Evolutionary conservation across 2,888 invertebrate genomes (phyloP).

Genomic region (Lacanobia wlatinum): DNA sequence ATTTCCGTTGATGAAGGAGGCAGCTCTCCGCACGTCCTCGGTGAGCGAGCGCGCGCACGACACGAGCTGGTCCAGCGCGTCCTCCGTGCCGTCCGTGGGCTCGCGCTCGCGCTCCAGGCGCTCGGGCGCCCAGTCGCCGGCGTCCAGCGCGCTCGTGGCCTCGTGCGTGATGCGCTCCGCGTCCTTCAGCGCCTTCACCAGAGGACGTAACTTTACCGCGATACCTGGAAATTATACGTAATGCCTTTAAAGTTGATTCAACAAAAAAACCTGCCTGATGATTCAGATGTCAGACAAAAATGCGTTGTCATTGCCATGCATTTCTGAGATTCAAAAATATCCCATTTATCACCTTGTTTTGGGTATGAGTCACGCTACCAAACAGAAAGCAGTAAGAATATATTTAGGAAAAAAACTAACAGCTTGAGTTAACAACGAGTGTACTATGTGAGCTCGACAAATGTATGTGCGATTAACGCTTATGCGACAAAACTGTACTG

Average conservation of each 20-base stretch:
- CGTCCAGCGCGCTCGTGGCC: constrained; percentile 93
- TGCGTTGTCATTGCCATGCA: neutral
- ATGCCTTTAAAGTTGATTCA: constrained; percentile 9
- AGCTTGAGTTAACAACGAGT: too few relatives aligned
- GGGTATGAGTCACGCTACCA: constrained; percentile 3
- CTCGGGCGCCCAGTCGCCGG: constrained; percentile 95
- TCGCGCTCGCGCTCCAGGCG: constrained; percentile 89
- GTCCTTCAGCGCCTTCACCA: constrained; percentile 95
- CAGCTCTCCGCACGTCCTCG: constrained; percentile 96
- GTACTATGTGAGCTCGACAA: too few relatives aligned
- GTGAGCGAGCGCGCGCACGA: constrained; percentile 96
- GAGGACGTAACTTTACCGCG: constrained; percentile 93
- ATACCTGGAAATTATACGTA: constrained; percentile 83
- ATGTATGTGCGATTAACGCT: too few relatives aligned
- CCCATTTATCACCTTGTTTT: constrained; percentile 8
- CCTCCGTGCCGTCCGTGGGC: constrained; percentile 92
- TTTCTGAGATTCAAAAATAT: constrained; percentile 27
- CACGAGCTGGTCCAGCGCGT: constrained; percentile 97
- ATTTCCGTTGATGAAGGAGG: constrained; percentile 97
- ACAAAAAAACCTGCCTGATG: constrained; percentile 14
- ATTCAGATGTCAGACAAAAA: constrained; percentile 25
- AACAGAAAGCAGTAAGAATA: neutral
- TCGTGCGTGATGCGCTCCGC: constrained; percentile 95
- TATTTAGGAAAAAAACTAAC: neutral
- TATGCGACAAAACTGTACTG: too few relatives aligned